phyloP scores from a whole-genome alignment of 23 tunicate species.

The Botrylloides violaceus region DNA sequence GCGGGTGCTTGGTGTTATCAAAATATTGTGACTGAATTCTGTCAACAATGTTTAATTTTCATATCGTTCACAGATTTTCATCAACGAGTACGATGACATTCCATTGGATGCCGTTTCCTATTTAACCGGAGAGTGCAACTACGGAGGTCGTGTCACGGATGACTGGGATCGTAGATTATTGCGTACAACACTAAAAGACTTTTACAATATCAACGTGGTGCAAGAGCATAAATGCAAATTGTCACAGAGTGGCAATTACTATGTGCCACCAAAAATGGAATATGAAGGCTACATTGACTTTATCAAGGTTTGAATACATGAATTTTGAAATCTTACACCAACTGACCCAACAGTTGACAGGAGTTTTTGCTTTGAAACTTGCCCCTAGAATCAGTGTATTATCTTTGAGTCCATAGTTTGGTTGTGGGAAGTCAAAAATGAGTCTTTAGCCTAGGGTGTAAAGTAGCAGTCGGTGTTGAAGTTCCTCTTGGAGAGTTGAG shows the following conservation, averaged over 20 bases:
- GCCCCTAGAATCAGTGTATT: no score
- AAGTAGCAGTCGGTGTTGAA: no score
- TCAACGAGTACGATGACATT: slow-evolving; percentile 91
- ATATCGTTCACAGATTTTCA: slow-evolving; percentile 65
- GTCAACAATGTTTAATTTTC: no score
- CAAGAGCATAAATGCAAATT: slow-evolving; percentile 83
- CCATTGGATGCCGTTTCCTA: slow-evolving; percentile 91
- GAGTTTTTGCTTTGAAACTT: no score
- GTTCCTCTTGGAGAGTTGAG: no score
- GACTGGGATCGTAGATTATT: slow-evolving; percentile 98
- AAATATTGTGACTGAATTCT: no score
- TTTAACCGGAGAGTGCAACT: slow-evolving; percentile 99
- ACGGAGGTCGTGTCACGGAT: slow-evolving; percentile 99
- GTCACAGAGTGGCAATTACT: slow-evolving; percentile 82
- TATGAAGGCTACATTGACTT: slow-evolving; percentile 94
- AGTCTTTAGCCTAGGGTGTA: no score
- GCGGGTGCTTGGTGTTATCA: no score
- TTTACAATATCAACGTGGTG: slow-evolving; percentile 79
- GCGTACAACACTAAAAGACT: slow-evolving; percentile 49
- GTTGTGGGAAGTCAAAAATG: no score
- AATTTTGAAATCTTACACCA: no score
- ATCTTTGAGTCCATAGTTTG: no score
- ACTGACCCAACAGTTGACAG: no score
- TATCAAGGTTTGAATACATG: slow-evolving; percentile 93
- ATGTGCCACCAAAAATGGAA: slow-evolving; percentile 70